Evolutionary conservation across 2,888 invertebrate species (phyloP).

Genomic region (Imbricaverruca yamaguchii): DNA sequence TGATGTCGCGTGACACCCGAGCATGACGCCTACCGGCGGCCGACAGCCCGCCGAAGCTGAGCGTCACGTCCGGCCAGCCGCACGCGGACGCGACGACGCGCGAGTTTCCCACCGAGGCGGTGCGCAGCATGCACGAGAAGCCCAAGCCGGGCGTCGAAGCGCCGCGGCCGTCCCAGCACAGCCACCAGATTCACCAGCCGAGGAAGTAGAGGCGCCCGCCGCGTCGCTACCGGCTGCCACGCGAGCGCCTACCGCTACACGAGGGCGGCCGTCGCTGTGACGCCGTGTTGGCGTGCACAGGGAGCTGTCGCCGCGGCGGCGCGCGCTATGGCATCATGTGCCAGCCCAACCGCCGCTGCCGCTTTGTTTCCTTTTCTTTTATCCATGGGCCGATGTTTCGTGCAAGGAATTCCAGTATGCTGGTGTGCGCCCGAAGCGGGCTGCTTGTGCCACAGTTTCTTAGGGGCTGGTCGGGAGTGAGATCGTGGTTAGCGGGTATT

Average conservation of each 20-base stretch:
- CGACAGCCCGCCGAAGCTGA: slow-evolving; percentile 7
- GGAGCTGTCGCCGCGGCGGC: no score
- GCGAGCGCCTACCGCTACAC: background rate
- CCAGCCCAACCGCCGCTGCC: background rate
- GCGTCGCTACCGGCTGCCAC: background rate
- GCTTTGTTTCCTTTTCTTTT: no score
- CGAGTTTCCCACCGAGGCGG: slow-evolving; percentile 15
- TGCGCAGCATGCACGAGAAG: slow-evolving; percentile 9
- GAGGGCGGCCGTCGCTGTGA: no score
- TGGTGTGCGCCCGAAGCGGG: no score
- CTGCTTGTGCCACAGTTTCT: no score
- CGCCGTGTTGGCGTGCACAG: no score
- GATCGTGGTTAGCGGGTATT: no score
- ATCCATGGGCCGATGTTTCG: no score
- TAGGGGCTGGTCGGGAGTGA: no score
- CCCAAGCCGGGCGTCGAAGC: background rate
- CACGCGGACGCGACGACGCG: background rate
- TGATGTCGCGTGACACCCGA: no score
- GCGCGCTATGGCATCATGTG: background rate
- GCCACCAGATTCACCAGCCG: slow-evolving; percentile 2
- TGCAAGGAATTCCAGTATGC: no score
- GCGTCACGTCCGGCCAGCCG: slow-evolving; percentile 15
- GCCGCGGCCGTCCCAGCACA: background rate
- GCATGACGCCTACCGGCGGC: no score
- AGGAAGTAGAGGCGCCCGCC: background rate